Evolutionary conservation across 1,140 invertebrate genomes (phyloP), one percentile per base, ranked within the genome.

Genomic region (Drosophila sproati): DNA sequence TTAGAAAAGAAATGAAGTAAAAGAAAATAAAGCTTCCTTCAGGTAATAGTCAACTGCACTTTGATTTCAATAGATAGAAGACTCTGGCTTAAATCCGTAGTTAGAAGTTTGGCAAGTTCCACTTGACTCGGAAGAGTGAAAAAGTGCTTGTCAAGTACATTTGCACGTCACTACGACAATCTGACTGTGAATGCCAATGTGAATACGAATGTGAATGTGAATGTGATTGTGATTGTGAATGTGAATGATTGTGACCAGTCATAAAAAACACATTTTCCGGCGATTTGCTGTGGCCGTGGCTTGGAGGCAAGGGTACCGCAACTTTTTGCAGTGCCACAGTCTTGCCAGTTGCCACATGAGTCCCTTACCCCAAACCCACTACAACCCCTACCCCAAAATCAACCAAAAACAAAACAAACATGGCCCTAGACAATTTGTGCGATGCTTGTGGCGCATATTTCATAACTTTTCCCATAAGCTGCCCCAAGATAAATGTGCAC

Each of bases 381-480:
- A 34, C 34, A 34, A 4, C 34, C 5, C 39, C 10, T 1, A 8
- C 39, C 10, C n/a, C 39, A 5, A 0, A 7, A 7, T 41, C 39
- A 1, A n/a, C 20, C 20, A 20, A 20, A 20, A 20, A 20, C 0
- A 20, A 20, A 20, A 20, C 20, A 43, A 43, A 43, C 39, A 4
- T 43, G 12, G 47, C 50, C 39, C 55, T 72, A 68, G 77, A 80
- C 83, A 87, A 87, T 89, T 87, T 87, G 83, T 87, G 83, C 77
- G 70, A 55, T 52, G 77, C 77, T 83, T 77, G 85, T 81, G 77
- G 77, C 88, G 75, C 88, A 91, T 91, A 91, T 88, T 88, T 91
- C 88, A 91, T 91, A 91, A 91, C 88, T 91, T 91, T 89, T 79
- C 60, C 80, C 83, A 77, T 91, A 91, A 91, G 88, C 88, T 83